Evolutionary conservation across 2,797 vertebrate species (phyloP), one percentile per base, ranked within the genome.

Genomic region (Saxicola maurus): DNA sequence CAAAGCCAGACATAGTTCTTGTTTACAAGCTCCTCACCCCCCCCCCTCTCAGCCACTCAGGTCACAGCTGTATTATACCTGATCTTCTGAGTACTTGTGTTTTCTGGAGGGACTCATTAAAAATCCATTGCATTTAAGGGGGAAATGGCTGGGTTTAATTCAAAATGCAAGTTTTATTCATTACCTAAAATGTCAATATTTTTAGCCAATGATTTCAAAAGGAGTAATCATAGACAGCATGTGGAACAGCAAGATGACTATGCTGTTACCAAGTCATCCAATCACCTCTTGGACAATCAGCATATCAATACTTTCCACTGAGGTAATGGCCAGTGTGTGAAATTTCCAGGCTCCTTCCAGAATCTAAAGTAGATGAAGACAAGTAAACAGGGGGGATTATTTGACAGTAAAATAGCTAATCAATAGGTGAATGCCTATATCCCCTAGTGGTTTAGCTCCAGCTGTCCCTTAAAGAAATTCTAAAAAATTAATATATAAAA

Each of bases 301-400:
- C 76, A 67, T 95, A 95, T 93, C 95, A 89, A 72, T 96, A 95
- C 81, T 93, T 96, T 85, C 80, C 93, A 94, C 93, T 95, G 93
- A 51, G 11, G 67, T 91, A 96, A 96, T 93, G 86, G 87, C 33
- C 71, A 93, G 42, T 55, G 37, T 55, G 42, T 80, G 72, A 87
- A 89, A 60, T 81, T 91, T 82, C 43, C 85, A 87, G 85, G 17
- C 87, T 86, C 56, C 76, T 93, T 84, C 82, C 72, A 79, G 82
- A 95, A 94, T 91, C 28, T 91, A 77, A 96, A 94, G 49, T 35
- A 80, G 82, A 93, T 86, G 61, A 93, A 91, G 76, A 92, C 81
- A 89, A 73, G 61, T 55, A 89, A 91, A 88, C 73, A 73, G 28
- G 56, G 78, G 69, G 51, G 64, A 90, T 90, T 93, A 59, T 86